phyloP scores from a whole-genome alignment of 2,797 vertebrate genomes.

The Eremophila alpestris region DNA sequence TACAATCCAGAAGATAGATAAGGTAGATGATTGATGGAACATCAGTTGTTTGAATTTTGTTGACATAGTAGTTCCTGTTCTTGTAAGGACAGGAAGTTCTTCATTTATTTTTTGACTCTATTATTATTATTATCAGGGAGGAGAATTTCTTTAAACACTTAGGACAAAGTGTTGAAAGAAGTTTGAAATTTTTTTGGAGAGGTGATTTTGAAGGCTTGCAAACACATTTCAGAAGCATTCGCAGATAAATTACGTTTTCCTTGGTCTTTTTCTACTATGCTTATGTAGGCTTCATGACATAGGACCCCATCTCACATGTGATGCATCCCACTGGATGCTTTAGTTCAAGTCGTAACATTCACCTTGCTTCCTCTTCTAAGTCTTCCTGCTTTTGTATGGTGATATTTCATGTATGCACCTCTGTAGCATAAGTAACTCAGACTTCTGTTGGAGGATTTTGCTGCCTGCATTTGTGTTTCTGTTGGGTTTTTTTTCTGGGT shows the following conservation, averaged over 20 bases:
- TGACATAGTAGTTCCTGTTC: background rate
- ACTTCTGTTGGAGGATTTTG: background rate
- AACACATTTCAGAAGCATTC: background rate
- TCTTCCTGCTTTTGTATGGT: background rate
- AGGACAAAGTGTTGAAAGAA: background rate
- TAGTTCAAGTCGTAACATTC: background rate
- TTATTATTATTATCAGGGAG: background rate
- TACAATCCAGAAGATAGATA: background rate
- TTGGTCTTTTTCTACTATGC: background rate
- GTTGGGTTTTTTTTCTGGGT: background rate
- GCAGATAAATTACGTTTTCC: background rate
- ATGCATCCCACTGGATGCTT: background rate
- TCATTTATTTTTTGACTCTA: background rate
- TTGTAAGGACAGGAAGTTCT: background rate
- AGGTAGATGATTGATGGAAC: background rate
- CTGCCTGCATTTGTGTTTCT: background rate
- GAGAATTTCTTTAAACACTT: accelerated
- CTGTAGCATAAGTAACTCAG: background rate
- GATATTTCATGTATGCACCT: background rate
- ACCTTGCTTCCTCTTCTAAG: background rate
- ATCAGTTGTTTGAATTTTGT: background rate
- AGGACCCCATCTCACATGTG: background rate
- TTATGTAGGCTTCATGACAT: accelerated
- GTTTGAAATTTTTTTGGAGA: background rate
- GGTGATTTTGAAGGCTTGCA: background rate